Evolutionary conservation across 2,888 invertebrate species (phyloP), one percentile per base, ranked within the genome.

Genomic region (Aethes cnicana): DNA sequence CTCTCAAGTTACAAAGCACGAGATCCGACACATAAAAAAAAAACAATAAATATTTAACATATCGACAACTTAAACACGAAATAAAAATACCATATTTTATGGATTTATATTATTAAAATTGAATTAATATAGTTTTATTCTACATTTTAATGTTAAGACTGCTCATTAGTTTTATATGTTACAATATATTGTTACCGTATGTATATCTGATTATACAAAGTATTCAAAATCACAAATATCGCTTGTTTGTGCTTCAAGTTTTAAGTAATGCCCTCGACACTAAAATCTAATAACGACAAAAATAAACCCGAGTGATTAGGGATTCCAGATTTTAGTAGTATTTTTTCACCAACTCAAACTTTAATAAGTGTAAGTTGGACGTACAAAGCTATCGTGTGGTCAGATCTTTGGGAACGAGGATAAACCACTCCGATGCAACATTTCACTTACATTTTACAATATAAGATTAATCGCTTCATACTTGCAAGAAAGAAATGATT

Each of bases 1-100:
- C 55, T 53, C 46, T 50, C 50, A 48, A 54, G 48, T 54, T 52
- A 30, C 35, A 28, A 44, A 57, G 47, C 55, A 54, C 44, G 57
- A 55, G 53, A 55, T 58, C 58, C 44, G 18, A 37, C 32, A 32
- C 11, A 21, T 32, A 39, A 33, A 18, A 18, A 21, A 32, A 44
- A 44, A 25, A 41, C 14, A 50, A 50, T 44, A 37, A 36, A 50
- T 50, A 36, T 9, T 42, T 9, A 23, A 43, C 9, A 46, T 25
- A 26, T 25, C 14, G 21, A 43, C 1, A 32, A 37, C 41, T 48
- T 33, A 48, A 37, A 37, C 46, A 52, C 33, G 44, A 30, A 14
- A 20, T 25, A 32, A 37, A 28, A 44, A 44, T 18, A 16, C 32
- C 30, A 16, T 32, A 46, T 12, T 8, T 26, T 44, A 50, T 6